Conservation (phyloP, 2,113 vertebrate genomes). For the Anolis sagrei region DNA sequence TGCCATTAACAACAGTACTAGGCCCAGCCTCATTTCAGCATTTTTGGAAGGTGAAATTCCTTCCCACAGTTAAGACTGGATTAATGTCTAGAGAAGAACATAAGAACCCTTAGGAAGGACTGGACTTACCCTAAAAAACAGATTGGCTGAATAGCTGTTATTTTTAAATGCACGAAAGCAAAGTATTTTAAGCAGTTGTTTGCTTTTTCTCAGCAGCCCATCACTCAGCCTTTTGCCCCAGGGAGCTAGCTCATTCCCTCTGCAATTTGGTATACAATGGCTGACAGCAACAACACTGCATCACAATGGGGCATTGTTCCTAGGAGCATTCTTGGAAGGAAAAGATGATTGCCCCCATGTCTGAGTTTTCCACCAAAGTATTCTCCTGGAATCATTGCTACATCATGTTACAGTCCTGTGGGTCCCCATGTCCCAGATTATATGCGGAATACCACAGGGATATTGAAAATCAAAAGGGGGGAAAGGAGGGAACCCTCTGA, state of each 20-base stretch:
- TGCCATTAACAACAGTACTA: background rate
- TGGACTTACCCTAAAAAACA: background rate
- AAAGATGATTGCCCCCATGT: background rate
- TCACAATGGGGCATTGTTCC: background rate
- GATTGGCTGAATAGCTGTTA: background rate
- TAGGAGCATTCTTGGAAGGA: background rate
- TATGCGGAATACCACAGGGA: background rate
- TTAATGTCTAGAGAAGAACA: background rate
- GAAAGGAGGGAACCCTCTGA: background rate
- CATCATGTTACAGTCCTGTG: background rate
- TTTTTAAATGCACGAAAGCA: background rate
- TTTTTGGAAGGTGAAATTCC: background rate
- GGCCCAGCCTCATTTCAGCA: background rate
- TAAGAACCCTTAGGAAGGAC: background rate
- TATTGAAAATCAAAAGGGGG: background rate
- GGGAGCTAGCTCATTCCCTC: background rate
- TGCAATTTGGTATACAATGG: background rate
- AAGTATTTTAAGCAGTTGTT: background rate
- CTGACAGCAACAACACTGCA: background rate
- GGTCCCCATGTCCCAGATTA: background rate
- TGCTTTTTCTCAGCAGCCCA: background rate
- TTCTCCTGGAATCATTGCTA: background rate
- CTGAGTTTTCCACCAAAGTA: background rate
- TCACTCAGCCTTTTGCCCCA: too few relatives aligned
- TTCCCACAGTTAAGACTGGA: background rate